Conservation (phyloP, 2,113 vertebrate species). For the Eulemur macaco region DNA sequence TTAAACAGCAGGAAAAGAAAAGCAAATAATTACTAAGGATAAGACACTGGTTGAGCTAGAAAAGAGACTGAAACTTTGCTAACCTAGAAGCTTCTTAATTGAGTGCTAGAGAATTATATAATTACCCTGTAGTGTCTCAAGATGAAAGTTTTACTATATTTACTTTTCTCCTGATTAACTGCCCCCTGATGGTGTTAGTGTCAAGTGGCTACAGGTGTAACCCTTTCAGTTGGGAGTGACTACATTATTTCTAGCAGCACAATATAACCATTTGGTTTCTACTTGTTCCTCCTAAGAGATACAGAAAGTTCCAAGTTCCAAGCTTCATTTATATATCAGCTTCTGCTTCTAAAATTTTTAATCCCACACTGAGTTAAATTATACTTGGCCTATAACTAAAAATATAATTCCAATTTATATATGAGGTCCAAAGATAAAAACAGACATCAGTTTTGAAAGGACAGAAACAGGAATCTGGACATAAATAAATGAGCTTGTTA, state of each 20-base stretch:
- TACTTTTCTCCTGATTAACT: slow-evolving; percentile 13
- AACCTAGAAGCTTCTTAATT: background rate
- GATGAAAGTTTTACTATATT: background rate
- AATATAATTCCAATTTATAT: slow-evolving; percentile 59
- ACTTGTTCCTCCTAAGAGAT: slow-evolving; percentile 59
- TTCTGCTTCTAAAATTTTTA: slow-evolving; percentile 60
- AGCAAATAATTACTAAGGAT: background rate
- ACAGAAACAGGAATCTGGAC: slow-evolving; percentile 33
- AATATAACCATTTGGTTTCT: slow-evolving; percentile 49
- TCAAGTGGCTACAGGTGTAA: background rate
- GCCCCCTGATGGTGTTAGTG: background rate
- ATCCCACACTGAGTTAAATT: slow-evolving; percentile 54
- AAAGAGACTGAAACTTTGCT: slow-evolving; percentile 3
- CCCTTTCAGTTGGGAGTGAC: background rate
- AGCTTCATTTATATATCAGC: slow-evolving; percentile 56
- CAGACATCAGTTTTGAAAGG: slow-evolving; percentile 24
- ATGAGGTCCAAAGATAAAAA: slow-evolving; percentile 58
- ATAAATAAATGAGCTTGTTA: background rate
- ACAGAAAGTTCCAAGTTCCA: slow-evolving; percentile 56
- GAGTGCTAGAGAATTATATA: background rate
- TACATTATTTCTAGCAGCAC: slow-evolving; percentile 49
- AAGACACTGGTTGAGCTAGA: background rate
- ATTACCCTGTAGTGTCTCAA: slow-evolving; percentile 20
- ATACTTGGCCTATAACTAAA: slow-evolving; percentile 49
- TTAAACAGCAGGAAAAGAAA: background rate